These are phyloP conservation scores for Trichopria drosophilae DNA, from an alignment of 2,888 invertebrate genomes.

Conservation along the genomic window DNA sequence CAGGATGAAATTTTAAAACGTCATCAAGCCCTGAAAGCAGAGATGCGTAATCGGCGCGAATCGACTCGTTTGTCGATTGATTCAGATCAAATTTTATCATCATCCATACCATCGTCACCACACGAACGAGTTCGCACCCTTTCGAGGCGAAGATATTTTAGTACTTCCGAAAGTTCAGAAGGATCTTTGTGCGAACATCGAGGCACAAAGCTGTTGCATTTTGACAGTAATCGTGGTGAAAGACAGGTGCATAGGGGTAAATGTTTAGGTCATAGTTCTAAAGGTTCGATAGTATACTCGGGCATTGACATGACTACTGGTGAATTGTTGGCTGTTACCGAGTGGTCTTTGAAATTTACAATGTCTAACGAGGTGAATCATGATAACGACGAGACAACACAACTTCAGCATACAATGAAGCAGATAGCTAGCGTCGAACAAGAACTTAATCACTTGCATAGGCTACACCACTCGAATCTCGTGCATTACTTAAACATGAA, in stretches of 20 bases:
- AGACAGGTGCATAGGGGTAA: constrained; percentile 73
- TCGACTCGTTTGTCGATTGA: constrained; percentile 40
- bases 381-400: constrained; percentile 29
- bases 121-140: constrained; percentile 49
- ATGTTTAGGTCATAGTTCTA: constrained; percentile 76
- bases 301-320: constrained; percentile 77
- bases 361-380: constrained; percentile 34
- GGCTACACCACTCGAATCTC: constrained; percentile 72
- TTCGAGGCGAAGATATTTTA: constrained; percentile 57
- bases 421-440: constrained; percentile 74
- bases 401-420: constrained; percentile 58
- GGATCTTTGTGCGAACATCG: constrained; percentile 63
- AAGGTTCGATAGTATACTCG: constrained; percentile 74
- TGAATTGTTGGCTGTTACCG: constrained; percentile 71
- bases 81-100: constrained; percentile 37
- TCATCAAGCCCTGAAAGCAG: constrained; percentile 76
- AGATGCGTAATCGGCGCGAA: constrained; percentile 62
- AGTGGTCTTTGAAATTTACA: constrained; percentile 69
- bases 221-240: constrained; percentile 61
- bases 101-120: constrained; percentile 51
- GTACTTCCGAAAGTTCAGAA: constrained; percentile 64
- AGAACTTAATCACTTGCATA: constrained; percentile 73
- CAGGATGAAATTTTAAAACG: constrained; percentile 70
- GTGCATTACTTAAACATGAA: constrained; percentile 77
- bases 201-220: constrained; percentile 62